These are phyloP conservation scores for Pangasianodon hypophthalmus DNA, from an alignment of 2,113 vertebrate species.

Conservation along the genomic window DNA sequence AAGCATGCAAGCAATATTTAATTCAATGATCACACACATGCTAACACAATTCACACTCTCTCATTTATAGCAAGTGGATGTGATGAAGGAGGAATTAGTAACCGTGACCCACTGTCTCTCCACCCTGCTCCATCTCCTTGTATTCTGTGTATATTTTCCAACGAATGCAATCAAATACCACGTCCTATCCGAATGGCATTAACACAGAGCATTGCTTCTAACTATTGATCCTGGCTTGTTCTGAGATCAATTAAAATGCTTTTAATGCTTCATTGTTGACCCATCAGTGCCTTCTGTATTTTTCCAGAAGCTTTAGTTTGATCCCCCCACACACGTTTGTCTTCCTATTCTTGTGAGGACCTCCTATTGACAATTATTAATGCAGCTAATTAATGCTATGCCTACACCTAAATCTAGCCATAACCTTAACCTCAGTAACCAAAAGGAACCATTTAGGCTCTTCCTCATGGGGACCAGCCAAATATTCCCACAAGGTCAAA, in stretches of 20 bases:
- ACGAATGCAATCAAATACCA: background rate
- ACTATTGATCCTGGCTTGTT: background rate
- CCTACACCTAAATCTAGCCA: background rate
- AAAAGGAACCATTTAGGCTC: background rate
- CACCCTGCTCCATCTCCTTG: too few relatives aligned
- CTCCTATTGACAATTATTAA: too few relatives aligned
- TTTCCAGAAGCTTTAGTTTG: background rate
- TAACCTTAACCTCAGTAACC: background rate
- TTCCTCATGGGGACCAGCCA: background rate
- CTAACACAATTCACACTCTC: background rate
- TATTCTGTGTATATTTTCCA: background rate
- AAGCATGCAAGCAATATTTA: background rate
- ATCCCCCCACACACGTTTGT: background rate
- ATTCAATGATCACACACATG: background rate
- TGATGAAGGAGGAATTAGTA: background rate
- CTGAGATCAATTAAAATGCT: background rate
- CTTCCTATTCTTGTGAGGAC: background rate
- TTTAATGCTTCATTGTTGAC: background rate
- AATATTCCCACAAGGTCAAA: background rate
- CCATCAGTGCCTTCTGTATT: background rate
- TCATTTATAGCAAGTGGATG: constrained; percentile 3
- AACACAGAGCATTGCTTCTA: background rate
- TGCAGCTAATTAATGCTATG: background rate
- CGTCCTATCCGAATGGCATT: background rate
- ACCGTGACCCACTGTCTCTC: background rate